Conservation (phyloP, 1,140 invertebrate genomes). For the Chymomyza costata region DNA sequence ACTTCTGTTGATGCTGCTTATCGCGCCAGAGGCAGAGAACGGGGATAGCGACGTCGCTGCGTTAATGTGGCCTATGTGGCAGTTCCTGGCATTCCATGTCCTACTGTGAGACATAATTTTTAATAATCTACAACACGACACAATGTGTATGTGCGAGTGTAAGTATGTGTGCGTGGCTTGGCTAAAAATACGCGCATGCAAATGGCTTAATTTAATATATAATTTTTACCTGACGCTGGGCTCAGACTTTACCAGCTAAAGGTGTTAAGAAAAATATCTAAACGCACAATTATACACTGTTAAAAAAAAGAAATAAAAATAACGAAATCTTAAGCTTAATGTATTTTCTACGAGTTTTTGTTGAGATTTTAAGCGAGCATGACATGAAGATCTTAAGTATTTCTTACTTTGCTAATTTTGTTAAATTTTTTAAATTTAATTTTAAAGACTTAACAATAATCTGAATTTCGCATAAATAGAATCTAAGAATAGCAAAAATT, state of each 20-base stretch:
- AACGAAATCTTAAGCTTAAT: too few species aligned
- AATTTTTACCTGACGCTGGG: slow-evolving; percentile 48
- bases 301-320: too few species aligned
- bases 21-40: slow-evolving; percentile 41
- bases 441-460: too few species aligned
- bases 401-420: too few species aligned
- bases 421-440: too few species aligned
- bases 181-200: slow-evolving; percentile 63
- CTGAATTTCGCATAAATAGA: too few species aligned
- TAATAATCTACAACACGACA: slow-evolving; percentile 68
- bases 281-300: too few species aligned
- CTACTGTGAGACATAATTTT: slow-evolving; percentile 71
- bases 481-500: too few species aligned
- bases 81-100: slow-evolving; percentile 52
- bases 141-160: too few species aligned
- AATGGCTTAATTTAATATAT: slow-evolving; percentile 71
- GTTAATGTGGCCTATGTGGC: slow-evolving; percentile 69
- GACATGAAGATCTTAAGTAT: too few species aligned
- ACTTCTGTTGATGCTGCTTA: slow-evolving; percentile 58
- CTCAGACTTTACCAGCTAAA: slow-evolving; percentile 10
- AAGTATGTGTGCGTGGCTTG: slow-evolving; percentile 12
- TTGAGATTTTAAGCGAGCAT: too few species aligned
- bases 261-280: slow-evolving; percentile 36
- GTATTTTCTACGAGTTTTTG: too few species aligned
- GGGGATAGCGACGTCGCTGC: slow-evolving; percentile 13